phyloP scores from a whole-genome alignment of 1,140 invertebrate genomes.

The Cotesia glomerata region DNA sequence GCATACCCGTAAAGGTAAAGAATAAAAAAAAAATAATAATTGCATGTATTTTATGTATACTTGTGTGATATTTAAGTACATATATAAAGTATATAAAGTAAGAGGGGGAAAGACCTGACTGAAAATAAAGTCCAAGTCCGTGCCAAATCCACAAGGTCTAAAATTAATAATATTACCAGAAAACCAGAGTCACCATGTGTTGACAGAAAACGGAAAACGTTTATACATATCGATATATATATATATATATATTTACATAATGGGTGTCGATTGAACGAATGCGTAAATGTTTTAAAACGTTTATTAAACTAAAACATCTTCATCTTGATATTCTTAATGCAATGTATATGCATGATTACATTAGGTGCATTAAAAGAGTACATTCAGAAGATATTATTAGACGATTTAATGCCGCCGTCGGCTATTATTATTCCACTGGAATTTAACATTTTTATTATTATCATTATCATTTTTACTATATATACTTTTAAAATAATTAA shows the following conservation, averaged over 20 bases:
- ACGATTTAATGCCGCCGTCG: too few relatives aligned
- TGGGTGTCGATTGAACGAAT: conserved; percentile 9
- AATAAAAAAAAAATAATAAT: too few relatives aligned
- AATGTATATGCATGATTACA: not conserved
- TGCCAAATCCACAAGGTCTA: conserved; percentile 22
- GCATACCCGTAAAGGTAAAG: conserved; percentile 76
- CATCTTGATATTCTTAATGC: not conserved
- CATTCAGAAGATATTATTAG: too few relatives aligned
- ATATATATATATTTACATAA: not conserved
- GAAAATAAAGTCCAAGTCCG: conserved; percentile 22
- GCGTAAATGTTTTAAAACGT: not conserved
- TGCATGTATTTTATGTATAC: not conserved
- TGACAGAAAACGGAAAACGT: not conserved
- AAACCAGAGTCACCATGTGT: conserved; percentile 1
- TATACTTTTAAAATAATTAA: too few relatives aligned
- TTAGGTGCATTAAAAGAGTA: too few relatives aligned
- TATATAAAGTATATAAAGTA: not conserved
- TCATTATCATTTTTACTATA: too few relatives aligned
- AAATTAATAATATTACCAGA: conserved; percentile 21
- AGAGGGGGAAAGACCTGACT: not conserved
- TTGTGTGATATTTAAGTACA: too few relatives aligned
- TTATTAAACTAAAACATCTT: not conserved
- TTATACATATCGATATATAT: too few relatives aligned
- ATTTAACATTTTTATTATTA: too few relatives aligned
- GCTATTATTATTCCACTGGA: too few relatives aligned